A percentile compares a stretch with the other conserved stretches of the same genome.
These are phyloP conservation scores for Tarsius wallacei DNA, from an alignment of 2,797 vertebrate genomes.

Conservation along the genomic window DNA sequence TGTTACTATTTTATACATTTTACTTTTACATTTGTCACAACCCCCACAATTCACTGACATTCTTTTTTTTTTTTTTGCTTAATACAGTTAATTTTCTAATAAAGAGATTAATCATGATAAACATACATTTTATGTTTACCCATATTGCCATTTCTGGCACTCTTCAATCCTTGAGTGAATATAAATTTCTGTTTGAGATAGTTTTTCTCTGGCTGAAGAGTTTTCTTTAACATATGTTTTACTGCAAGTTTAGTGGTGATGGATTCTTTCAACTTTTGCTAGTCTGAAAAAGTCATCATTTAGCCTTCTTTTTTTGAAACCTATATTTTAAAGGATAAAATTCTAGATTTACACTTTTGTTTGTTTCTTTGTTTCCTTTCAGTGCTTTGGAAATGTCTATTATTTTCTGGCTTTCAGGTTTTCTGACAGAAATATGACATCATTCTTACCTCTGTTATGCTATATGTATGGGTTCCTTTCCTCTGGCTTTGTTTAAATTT, in stretches of 20 bases:
- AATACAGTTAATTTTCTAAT: not conserved
- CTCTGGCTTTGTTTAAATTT: not conserved
- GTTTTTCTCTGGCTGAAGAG: not conserved
- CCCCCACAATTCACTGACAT: not conserved
- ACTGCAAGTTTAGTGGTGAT: not conserved
- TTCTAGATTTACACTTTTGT: not conserved
- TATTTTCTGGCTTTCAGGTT: not conserved
- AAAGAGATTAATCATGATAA: not conserved
- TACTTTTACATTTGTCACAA: not conserved
- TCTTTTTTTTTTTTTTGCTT: not conserved
- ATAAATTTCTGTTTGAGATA: not conserved
- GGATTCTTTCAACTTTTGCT: not conserved
- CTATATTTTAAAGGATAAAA: not conserved
- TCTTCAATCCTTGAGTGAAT: not conserved
- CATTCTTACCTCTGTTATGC: not conserved
- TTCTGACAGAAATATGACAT: slow-evolving; percentile 4
- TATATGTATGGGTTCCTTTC: not conserved
- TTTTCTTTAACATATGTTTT: not conserved
- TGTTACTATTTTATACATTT: not conserved
- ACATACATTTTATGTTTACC: not conserved
- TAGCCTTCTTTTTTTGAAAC: not conserved
- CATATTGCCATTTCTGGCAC: not conserved
- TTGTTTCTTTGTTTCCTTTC: not conserved
- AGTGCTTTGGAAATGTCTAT: not conserved
- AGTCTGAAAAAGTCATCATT: not conserved